Percentiles rank a stretch among this genome's conserved stretches.
Evolutionary conservation across 2,113 vertebrate genomes (phyloP).

Genomic region (Alethe castanea): DNA sequence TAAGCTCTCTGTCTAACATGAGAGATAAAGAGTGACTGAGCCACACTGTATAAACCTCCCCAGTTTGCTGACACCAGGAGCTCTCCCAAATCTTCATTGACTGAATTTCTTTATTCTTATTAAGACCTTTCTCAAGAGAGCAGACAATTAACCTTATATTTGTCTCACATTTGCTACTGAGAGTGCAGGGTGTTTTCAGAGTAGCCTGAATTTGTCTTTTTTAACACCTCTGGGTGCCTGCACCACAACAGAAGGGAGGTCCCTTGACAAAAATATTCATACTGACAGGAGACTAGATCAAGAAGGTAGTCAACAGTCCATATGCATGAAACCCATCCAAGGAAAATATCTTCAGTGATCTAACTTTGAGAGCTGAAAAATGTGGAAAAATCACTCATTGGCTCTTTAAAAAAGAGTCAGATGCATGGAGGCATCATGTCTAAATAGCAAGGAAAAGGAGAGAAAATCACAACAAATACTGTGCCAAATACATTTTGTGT

Average conservation of each 20-base stretch:
- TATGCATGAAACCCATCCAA: conserved; percentile 33
- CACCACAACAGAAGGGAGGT: background rate
- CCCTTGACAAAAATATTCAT: conserved; percentile 27
- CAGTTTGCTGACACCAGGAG: background rate
- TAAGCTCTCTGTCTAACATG: background rate
- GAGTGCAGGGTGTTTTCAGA: background rate
- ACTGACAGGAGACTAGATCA: conserved; percentile 23
- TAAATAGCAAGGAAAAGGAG: background rate
- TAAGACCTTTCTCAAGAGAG: background rate
- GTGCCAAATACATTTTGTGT: background rate
- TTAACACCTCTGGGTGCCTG: background rate
- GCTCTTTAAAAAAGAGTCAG: conserved; percentile 45
- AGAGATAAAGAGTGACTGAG: background rate
- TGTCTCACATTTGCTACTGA: background rate
- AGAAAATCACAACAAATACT: background rate
- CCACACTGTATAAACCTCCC: background rate
- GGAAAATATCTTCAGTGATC: conserved; percentile 60
- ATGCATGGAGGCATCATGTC: background rate
- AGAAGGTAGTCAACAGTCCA: conserved; percentile 22
- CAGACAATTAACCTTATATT: background rate
- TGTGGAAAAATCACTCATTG: conserved; percentile 64
- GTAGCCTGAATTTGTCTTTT: background rate
- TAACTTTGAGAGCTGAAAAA: conserved; percentile 35
- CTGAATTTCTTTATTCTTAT: background rate
- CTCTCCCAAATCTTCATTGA: background rate